phyloP scores from a whole-genome alignment of 2,113 vertebrate species.

The Gracilinanus agilis region DNA sequence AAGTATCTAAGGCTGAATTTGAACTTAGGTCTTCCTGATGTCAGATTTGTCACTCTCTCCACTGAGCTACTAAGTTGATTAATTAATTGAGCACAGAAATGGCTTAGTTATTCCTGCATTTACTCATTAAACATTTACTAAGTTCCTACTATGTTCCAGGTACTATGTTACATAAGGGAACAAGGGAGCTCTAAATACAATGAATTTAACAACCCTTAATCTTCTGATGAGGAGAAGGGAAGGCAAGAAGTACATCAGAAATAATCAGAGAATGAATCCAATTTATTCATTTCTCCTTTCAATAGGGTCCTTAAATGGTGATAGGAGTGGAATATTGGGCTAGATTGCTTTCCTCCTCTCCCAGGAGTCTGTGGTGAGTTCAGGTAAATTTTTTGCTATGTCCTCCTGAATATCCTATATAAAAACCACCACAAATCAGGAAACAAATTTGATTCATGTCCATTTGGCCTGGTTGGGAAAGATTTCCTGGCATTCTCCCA shows the following conservation, averaged over 20 bases:
- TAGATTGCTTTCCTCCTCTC: neutral
- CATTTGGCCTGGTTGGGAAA: conserved; percentile 74
- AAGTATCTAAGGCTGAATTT: no score
- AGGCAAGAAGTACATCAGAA: neutral
- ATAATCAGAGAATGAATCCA: neutral
- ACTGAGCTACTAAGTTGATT: no score
- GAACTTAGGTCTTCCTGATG: no score
- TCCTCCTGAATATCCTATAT: conserved; percentile 51
- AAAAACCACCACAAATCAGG: conserved; percentile 62
- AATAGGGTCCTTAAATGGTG: conserved; percentile 24
- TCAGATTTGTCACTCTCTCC: no score
- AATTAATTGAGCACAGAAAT: neutral
- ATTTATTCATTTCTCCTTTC: neutral
- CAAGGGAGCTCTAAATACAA: neutral
- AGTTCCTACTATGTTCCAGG: neutral
- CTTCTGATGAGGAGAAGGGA: neutral
- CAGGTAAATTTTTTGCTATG: conserved; percentile 62
- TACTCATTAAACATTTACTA: neutral
- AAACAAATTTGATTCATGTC: conserved; percentile 68
- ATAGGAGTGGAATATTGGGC: neutral
- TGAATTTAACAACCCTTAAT: neutral
- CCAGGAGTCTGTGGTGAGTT: conserved; percentile 49
- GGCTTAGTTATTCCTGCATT: neutral
- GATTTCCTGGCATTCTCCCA: conserved; percentile 75
- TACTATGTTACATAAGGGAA: neutral